Percentiles rank a stretch among this genome's conserved stretches.
These are phyloP conservation scores for Gymnoscelis rufifasciata DNA, from an alignment of 2,888 invertebrate genomes.

Conservation along the genomic window DNA sequence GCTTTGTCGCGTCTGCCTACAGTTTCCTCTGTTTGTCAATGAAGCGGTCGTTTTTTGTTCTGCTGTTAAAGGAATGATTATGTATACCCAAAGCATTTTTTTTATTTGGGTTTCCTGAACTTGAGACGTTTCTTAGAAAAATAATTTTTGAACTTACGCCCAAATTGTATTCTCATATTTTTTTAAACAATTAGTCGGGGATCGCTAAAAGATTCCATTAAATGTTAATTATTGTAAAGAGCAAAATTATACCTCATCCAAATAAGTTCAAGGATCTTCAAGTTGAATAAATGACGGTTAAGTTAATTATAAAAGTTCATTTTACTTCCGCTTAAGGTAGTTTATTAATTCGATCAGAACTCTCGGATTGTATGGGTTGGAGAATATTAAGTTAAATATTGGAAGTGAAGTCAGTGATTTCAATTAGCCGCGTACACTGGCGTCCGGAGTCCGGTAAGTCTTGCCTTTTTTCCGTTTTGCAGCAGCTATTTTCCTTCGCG, in stretches of 20 bases:
- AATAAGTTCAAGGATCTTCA: slow-evolving; percentile 18
- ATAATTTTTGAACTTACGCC: too few species aligned
- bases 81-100: slow-evolving; percentile 19
- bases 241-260: slow-evolving; percentile 32
- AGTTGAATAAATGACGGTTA: slow-evolving; percentile 19
- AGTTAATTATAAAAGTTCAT: slow-evolving; percentile 28
- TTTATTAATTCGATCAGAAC: slow-evolving; percentile 35
- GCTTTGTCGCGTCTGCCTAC: slow-evolving; percentile 15
- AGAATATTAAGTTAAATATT: slow-evolving; percentile 42
- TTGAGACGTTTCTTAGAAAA: too few species aligned
- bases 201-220: too few species aligned
- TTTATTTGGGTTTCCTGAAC: slow-evolving; percentile 3
- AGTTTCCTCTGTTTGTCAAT: slow-evolving; percentile 9
- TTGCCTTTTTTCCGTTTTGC: slow-evolving; percentile 49
- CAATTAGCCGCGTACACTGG: slow-evolving; percentile 46
- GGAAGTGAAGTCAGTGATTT: slow-evolving; percentile 46
- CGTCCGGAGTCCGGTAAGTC: slow-evolving; percentile 38
- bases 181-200: slow-evolving; percentile 29
- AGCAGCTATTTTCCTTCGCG: slow-evolving; percentile 55
- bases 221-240: too few species aligned
- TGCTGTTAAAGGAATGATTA: not conserved
- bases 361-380: slow-evolving; percentile 30
- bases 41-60: not conserved
- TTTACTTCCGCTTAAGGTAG: slow-evolving; percentile 19
- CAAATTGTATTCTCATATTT: too few species aligned